Evolutionary conservation across 2,888 invertebrate species (phyloP), one percentile per base, ranked within the genome.

Genomic region (Hymenopus coronatus): DNA sequence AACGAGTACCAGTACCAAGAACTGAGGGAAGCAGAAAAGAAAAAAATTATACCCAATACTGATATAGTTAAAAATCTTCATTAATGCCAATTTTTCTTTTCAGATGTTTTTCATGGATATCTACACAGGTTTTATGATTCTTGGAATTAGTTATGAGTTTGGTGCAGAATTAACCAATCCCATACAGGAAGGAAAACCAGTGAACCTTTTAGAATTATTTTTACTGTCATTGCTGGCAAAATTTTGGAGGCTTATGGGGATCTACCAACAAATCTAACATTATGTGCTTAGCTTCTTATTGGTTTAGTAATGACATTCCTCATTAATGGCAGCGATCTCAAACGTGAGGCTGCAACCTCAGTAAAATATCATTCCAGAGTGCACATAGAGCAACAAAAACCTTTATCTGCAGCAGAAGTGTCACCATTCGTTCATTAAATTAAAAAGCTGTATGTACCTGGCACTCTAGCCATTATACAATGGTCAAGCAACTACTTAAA

Each of bases 51-150:
- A n/a, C n/a, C n/a, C n/a, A n/a, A n/a, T n/a, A n/a, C n/a, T n/a
- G n/a, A n/a, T n/a, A n/a, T n/a, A 40, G 12, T 40, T 12, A 40
- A 12, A 12, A 40, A 12, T 40, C 12, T 40, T 40, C 40, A 12
- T 40, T 12, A 40, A 40, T 70, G 54, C 20, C 6, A 6, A 1
- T 70, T 70, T 25, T 90, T 90, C 83, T 90, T 94, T 94, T 12
- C 40, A 7, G 93, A 98, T 99, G 91, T 99, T 99, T 94, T 99
- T 99, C 94, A 99, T 99, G 99, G 99, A n/a, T 98, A 99, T n/a
- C n/a, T n/a, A n/a, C n/a, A n/a, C n/a, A n/a, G n/a, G n/a, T n/a
- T n/a, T n/a, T n/a, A n/a, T n/a, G n/a, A n/a, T n/a, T 92, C 94
- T 99, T 88, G 99, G 99, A 0, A 98, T 99, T 27, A 99, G 99